Evolutionary conservation across 2,113 vertebrate genomes (phyloP), one percentile per base, ranked within the genome.

Genomic region (Eudyptes chrysolophus): DNA sequence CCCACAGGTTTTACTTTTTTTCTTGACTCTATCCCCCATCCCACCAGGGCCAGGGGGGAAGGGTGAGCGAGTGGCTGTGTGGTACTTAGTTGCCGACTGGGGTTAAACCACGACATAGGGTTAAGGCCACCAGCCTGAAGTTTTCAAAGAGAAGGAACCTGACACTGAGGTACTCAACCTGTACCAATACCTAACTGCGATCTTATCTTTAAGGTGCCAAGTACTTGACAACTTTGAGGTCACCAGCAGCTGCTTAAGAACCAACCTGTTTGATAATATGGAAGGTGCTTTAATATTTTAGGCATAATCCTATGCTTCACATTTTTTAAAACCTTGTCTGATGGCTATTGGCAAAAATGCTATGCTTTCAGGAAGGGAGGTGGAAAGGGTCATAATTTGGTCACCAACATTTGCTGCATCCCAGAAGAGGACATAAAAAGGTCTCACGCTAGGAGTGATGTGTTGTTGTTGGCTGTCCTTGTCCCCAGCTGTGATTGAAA

Each of bases 391-490:
- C 94, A 92, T 87, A 70, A 96, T 89, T 89, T 96, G 93, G 91
- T 96, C 93, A 97, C 89, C 89, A 93, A 93, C 69, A 87, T 87
- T 71, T 95, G 83, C 92, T 89, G 68, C 34, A 94, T 96, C 94
- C 83, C 88, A 95, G 62, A 96, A 96, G 83, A 95, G 90, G 71
- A 93, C 34, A 89, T 92, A 76, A 89, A 94, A 96, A 92, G 48
- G 72, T 94, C 78, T 96, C 83, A 82, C 9, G 11, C 79, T 80
- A 84, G 68, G 93, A 95, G 57, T 57, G 72, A 77, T 84, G 22
- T 97, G 90, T 94, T 97, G 52, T 90, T 93, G 52, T 96, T 96
- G 96, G 95, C 95, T 96, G 77, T 76, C 70, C 77, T 54, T 94
- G 66, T 92, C 83, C 54, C 66, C 74, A 91, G 66, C 89, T 96